Evolutionary conservation across 1,140 invertebrate species (phyloP), one percentile per base, ranked within the genome.

Genomic region (Ctenoplectra terminalis): DNA sequence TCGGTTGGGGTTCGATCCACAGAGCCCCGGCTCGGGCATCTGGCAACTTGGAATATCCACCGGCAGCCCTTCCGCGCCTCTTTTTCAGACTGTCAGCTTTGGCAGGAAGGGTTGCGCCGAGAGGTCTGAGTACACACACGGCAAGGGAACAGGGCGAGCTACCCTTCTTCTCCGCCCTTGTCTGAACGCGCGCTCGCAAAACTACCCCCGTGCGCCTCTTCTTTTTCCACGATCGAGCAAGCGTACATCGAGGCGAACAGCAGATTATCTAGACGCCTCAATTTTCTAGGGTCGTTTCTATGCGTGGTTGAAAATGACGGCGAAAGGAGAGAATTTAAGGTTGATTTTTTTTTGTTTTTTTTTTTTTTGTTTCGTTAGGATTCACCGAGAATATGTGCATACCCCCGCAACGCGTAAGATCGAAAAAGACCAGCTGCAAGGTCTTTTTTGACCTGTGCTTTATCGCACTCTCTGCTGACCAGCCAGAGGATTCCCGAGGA

Each of bases 31-130:
- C 29, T 50, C 31, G 8, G 46, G 81, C 81, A 82, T 82, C 81
- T 82, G 81, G 56, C 81, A 60, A 78, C 64, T 82, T 54, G 20
- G 74, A 70, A 78, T 82, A 82, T 82, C 75, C 66, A 82, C 52
- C 74, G 15, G 79, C 73, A 75, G n/a, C 64, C 74, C 66, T 64
- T 82, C 46, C 46, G 63, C 64, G 60, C 15, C 78, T 74, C 71
- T 81, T 75, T 81, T 81, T 58, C 71, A 66, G 40, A 63, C 71
- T 66, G 61, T 66, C 78, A 66, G 61, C 37, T 56, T 43, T 81
- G 26, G 67, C 60, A 56, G 54, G 46, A 78, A 82, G 73, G 81
- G 81, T 78, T 78, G 81, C 73, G 20, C n/a, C n/a, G 48, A 82
- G 74, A 64, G 66, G 81, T 82, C 81, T 82, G 74, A 63, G 80